phyloP scores from a whole-genome alignment of 2,113 vertebrate genomes.

The Addax nasomaculatus region DNA sequence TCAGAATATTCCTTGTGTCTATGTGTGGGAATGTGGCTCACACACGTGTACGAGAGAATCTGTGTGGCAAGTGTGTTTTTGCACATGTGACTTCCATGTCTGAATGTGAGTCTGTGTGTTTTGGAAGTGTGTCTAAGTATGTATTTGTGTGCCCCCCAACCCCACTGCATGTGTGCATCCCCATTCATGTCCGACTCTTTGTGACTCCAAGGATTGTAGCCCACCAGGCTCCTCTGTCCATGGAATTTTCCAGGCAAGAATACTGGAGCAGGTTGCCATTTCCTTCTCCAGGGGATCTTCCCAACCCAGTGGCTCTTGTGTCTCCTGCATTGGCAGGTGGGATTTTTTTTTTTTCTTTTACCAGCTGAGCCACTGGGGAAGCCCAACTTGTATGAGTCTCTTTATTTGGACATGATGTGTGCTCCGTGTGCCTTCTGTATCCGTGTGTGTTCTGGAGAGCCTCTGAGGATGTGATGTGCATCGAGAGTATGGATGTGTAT shows the following conservation, averaged over 20 bases:
- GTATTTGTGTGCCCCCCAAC: background rate
- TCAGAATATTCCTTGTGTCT: background rate
- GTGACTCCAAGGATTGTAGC: background rate
- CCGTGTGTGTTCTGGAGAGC: background rate
- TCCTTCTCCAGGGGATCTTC: background rate
- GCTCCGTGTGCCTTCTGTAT: background rate
- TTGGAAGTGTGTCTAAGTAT: background rate
- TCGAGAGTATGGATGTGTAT: background rate
- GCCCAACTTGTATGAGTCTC: background rate
- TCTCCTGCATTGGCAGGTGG: background rate
- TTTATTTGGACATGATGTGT: background rate
- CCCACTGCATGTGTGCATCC: fast-evolving
- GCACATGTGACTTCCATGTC: background rate
- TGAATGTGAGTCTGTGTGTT: background rate
- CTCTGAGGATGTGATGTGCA: background rate
- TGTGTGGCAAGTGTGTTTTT: background rate
- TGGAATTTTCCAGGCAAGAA: background rate
- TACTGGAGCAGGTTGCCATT: background rate
- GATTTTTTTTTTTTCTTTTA: background rate
- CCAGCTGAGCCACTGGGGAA: background rate
- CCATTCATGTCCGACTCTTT: background rate
- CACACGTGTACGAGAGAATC: background rate
- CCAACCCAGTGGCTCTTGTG: background rate
- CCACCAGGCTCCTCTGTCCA: background rate
- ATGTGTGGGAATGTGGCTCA: background rate